Percentiles rank a stretch among this genome's conserved stretches.
phyloP scores from a whole-genome alignment of 2,888 invertebrate species.

The Ashinkailepas kermadecensis region DNA sequence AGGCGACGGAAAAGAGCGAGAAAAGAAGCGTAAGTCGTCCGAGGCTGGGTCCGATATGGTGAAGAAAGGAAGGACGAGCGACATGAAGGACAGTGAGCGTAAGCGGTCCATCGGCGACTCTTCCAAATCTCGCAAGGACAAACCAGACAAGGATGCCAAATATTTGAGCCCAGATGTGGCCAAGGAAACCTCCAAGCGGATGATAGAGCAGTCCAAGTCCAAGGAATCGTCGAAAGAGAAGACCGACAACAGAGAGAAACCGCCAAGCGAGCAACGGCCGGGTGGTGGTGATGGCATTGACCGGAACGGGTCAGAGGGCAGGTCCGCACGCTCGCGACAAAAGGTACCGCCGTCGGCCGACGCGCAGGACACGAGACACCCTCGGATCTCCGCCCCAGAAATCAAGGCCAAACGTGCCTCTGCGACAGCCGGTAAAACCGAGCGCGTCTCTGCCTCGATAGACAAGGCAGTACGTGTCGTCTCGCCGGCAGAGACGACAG shows the following conservation, averaged over 20 bases:
- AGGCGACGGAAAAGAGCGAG: constrained; percentile 23
- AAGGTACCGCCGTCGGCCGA: not conserved
- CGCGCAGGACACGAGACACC: not conserved
- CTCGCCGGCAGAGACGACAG: not conserved
- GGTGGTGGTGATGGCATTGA: no score
- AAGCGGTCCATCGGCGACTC: not conserved
- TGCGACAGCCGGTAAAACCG: not conserved
- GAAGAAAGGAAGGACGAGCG: constrained; percentile 26
- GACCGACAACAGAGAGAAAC: no score
- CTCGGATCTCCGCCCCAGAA: not conserved
- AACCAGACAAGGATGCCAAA: not conserved
- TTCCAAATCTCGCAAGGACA: not conserved
- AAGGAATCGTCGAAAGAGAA: no score
- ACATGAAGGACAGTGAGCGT: constrained; percentile 11
- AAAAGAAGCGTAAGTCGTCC: constrained; percentile 19
- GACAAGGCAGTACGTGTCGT: not conserved
- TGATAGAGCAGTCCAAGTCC: no score
- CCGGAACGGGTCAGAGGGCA: no score
- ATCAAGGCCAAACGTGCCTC: not conserved
- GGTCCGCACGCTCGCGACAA: no score
- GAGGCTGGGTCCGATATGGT: constrained; percentile 25
- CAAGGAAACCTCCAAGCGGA: no score
- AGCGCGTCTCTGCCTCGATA: not conserved
- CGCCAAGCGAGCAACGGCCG: no score
- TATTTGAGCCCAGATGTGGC: no score